Percentiles rank a stretch among this genome's conserved stretches.
Conservation (phyloP, 2,888 invertebrate species). For the Orchestes rusci region DNA sequence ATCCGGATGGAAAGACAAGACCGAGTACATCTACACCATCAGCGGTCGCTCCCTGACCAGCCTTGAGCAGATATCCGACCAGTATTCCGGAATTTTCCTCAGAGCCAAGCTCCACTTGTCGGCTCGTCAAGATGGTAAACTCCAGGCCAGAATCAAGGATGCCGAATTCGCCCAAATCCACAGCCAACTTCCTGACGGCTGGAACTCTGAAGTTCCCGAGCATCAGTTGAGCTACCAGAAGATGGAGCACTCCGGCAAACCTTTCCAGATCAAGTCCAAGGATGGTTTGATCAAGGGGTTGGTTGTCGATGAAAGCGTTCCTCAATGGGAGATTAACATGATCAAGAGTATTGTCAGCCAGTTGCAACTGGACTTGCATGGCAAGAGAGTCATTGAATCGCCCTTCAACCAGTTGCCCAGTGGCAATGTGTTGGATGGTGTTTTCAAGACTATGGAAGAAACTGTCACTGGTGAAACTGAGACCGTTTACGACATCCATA, state of each 20-base stretch:
- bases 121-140: slow-evolving; percentile 45
- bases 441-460: slow-evolving; percentile 63
- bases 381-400: slow-evolving; percentile 46
- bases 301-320: slow-evolving; percentile 48
- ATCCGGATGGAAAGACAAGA: slow-evolving; percentile 52
- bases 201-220: slow-evolving; percentile 45
- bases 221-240: slow-evolving; percentile 48
- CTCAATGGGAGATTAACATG: slow-evolving; percentile 60
- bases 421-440: slow-evolving; percentile 47
- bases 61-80: slow-evolving; percentile 50
- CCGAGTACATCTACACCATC: slow-evolving; percentile 53
- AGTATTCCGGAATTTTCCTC: slow-evolving; percentile 49
- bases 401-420: slow-evolving; percentile 41
- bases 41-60: slow-evolving; percentile 51
- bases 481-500: slow-evolving; percentile 59
- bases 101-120: slow-evolving; percentile 52
- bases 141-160: slow-evolving; percentile 42
- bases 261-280: slow-evolving; percentile 55
- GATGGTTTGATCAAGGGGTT: slow-evolving; percentile 57
- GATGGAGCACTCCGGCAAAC: slow-evolving; percentile 49
- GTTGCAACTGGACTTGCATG: slow-evolving; percentile 60
- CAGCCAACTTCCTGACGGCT: slow-evolving; percentile 46
- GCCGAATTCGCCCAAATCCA: slow-evolving; percentile 49
- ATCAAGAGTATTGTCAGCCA: slow-evolving; percentile 62
- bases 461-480: slow-evolving; percentile 64